These are phyloP conservation scores for Amiota mariae DNA, from an alignment of 2,888 invertebrate genomes.

Conservation along the genomic window DNA sequence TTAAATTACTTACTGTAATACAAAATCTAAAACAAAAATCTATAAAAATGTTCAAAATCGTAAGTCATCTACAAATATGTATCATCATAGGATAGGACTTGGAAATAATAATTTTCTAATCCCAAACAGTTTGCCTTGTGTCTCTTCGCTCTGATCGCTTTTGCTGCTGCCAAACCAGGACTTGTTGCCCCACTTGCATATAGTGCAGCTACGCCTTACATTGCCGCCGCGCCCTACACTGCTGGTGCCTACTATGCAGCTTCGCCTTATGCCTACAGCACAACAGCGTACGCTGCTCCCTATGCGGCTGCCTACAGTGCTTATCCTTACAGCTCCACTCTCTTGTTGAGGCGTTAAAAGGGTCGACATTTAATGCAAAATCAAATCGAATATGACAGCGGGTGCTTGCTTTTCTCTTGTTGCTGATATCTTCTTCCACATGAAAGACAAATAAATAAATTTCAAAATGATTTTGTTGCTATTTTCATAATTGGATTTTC, in stretches of 20 bases:
- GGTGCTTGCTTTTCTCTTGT: not conserved
- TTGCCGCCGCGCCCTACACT: constrained; percentile 41
- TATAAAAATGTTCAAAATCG: constrained; percentile 70
- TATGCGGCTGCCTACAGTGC: constrained; percentile 62
- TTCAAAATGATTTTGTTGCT: constrained; percentile 17
- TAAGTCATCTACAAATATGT: constrained; percentile 52
- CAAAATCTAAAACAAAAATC: constrained; percentile 25
- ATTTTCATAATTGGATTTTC: constrained; percentile 21
- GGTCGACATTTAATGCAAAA: not conserved
- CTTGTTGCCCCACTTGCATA: constrained; percentile 54
- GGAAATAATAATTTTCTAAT: not conserved
- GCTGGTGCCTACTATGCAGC: constrained; percentile 45
- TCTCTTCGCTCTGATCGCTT: constrained; percentile 62
- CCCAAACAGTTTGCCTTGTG: constrained; percentile 58
- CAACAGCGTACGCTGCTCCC: constrained; percentile 63
- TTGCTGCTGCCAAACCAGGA: constrained; percentile 61
- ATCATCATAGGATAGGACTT: not conserved
- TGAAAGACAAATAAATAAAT: constrained; percentile 6
- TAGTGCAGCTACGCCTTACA: constrained; percentile 57
- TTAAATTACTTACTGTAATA: constrained; percentile 32
- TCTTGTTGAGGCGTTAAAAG: constrained; percentile 49
- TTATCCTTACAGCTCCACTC: constrained; percentile 53
- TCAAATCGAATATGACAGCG: constrained; percentile 5
- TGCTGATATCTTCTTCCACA: not conserved
- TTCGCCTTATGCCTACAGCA: constrained; percentile 46